Conservation (phyloP, 2,888 invertebrate genomes). For the Sinhomidia bicolor region DNA sequence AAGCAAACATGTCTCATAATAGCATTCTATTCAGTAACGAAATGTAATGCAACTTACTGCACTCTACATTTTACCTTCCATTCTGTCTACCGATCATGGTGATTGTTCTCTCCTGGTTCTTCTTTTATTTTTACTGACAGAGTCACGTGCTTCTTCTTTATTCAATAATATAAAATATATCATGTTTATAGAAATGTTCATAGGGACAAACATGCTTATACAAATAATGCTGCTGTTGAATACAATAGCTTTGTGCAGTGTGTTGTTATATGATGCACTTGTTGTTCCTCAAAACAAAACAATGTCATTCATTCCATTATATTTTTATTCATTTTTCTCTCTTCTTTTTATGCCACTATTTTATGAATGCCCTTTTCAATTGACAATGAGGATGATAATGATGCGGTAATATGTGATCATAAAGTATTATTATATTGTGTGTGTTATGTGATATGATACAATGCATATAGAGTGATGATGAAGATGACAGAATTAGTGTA, state of each 20-base stretch:
- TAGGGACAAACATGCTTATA: too few relatives aligned
- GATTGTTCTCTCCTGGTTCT: conserved; percentile 20
- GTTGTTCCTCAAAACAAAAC: conserved; percentile 49
- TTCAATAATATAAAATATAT: conserved; percentile 15
- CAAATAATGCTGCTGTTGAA: too few relatives aligned
- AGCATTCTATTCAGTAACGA: background rate
- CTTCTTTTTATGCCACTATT: background rate
- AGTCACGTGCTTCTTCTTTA: conserved; percentile 59
- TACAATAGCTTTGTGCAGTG: background rate
- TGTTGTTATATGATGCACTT: conserved; percentile 6
- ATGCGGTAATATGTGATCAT: conserved; percentile 36
- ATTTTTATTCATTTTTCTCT: conserved; percentile 24
- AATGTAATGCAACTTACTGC: background rate
- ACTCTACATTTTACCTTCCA: background rate
- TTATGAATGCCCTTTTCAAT: conserved; percentile 28
- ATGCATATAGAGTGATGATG: background rate
- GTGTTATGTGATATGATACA: background rate
- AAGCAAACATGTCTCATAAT: conserved; percentile 29
- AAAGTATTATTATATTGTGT: conserved; percentile 8
- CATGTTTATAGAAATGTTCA: too few relatives aligned
- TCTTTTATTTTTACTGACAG: conserved; percentile 56
- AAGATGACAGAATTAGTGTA: conserved; percentile 38
- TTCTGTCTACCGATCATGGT: background rate
- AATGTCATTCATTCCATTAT: conserved; percentile 65
- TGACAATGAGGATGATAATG: conserved; percentile 38